phyloP scores from a whole-genome alignment of 2,113 vertebrate genomes.

The Melierax canorus region DNA sequence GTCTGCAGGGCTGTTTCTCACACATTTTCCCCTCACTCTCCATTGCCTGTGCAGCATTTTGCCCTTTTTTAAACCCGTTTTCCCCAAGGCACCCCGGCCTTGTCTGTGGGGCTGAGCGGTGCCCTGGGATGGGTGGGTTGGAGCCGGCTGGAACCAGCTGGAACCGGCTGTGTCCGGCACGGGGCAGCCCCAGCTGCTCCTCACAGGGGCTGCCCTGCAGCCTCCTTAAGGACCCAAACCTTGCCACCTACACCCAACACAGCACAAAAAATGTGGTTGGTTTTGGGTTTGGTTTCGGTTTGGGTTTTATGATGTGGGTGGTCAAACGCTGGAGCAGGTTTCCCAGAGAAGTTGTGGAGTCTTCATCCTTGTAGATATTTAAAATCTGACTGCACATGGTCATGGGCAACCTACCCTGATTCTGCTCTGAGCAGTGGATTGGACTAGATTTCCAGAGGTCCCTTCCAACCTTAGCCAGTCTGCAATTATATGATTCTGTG shows the following conservation, averaged over 20 bases:
- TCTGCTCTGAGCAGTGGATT: neutral
- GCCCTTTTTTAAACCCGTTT: neutral
- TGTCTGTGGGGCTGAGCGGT: neutral
- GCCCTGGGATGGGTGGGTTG: accelerated
- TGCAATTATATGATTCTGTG: neutral
- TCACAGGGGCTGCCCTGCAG: neutral
- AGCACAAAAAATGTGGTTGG: neutral
- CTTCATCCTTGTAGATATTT: neutral
- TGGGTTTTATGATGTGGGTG: neutral
- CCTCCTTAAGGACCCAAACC: neutral
- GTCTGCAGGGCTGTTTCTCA: neutral
- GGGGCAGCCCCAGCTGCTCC: neutral
- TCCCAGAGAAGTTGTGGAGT: neutral
- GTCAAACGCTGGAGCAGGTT: neutral
- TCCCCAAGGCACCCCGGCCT: too few species aligned
- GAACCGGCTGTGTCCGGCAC: neutral
- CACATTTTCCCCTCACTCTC: neutral
- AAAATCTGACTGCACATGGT: neutral
- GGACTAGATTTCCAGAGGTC: neutral
- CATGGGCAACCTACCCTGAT: neutral
- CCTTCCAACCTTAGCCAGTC: neutral
- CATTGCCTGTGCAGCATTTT: neutral
- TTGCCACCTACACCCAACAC: neutral
- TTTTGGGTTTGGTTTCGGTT: neutral
- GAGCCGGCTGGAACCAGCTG: neutral